phyloP scores from a whole-genome alignment of 2,797 vertebrate species.

The Acanthurus leucopareius region DNA sequence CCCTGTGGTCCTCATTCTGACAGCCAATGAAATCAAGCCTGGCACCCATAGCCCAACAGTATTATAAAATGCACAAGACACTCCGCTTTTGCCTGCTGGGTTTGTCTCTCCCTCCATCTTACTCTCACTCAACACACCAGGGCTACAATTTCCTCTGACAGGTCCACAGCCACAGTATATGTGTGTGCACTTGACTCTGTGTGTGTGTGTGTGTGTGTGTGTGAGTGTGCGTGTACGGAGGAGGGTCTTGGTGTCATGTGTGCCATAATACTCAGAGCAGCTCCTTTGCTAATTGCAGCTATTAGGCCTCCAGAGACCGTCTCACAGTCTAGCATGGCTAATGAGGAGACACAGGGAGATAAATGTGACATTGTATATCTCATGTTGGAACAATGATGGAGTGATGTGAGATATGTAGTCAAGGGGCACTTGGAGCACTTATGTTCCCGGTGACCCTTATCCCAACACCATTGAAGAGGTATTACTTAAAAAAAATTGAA shows the following conservation, averaged over 20 bases:
- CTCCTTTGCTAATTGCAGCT: slow-evolving; percentile 81
- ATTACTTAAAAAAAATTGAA: slow-evolving; percentile 33
- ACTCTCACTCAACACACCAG: slow-evolving; percentile 55
- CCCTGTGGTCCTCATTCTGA: slow-evolving; percentile 61
- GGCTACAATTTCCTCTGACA: slow-evolving; percentile 65
- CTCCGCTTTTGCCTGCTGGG: slow-evolving; percentile 56
- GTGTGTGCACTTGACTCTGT: no score
- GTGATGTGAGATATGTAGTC: slow-evolving; percentile 40
- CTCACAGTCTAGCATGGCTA: slow-evolving; percentile 62
- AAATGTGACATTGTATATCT: slow-evolving; percentile 76
- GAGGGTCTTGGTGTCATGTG: slow-evolving; percentile 53
- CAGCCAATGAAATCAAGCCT: slow-evolving; percentile 72
- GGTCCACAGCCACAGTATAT: slow-evolving; percentile 28
- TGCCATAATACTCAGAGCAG: slow-evolving; percentile 56
- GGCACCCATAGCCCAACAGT: slow-evolving; percentile 68
- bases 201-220: slow-evolving; percentile 15
- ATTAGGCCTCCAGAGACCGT: slow-evolving; percentile 72
- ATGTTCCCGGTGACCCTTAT: slow-evolving; percentile 30
- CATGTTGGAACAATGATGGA: slow-evolving; percentile 68
- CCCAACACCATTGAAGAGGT: slow-evolving; percentile 15
- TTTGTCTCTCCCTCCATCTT: slow-evolving; percentile 61
- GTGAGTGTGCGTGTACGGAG: slow-evolving; percentile 12
- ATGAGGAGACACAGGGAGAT: slow-evolving; percentile 73
- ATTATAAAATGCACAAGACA: slow-evolving; percentile 70
- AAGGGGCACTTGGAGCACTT: slow-evolving; percentile 28